Evolutionary conservation across 2,113 vertebrate species (phyloP).

Genomic region (Uria lomvia): DNA sequence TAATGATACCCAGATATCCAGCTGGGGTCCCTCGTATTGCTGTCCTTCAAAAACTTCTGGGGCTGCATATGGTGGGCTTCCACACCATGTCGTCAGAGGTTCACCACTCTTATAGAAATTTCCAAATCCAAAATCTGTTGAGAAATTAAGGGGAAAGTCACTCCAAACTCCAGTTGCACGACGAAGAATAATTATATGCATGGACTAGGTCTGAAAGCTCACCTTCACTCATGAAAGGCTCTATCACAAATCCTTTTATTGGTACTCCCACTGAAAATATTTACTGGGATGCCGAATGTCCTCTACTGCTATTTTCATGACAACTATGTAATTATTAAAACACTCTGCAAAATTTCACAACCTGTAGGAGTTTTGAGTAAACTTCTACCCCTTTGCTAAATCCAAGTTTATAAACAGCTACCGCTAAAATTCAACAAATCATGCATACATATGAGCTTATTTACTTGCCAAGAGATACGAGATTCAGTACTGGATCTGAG

Average conservation of each 20-base stretch:
- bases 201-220: neutral
- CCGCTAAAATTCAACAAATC: neutral
- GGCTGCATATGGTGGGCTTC: constrained; percentile 95
- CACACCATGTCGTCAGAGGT: constrained; percentile 94
- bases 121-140: constrained; percentile 95
- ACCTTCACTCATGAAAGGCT: neutral
- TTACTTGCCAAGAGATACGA: neutral
- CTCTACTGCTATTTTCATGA: neutral
- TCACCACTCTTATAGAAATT: constrained; percentile 96
- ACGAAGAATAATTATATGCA: neutral
- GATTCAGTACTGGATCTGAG: neutral
- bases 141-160: constrained; percentile 43
- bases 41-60: constrained; percentile 98
- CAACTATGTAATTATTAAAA: neutral
- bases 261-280: neutral
- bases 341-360: neutral
- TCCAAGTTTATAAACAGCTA: neutral
- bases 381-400: neutral
- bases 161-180: neutral
- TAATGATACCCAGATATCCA: constrained; percentile 93
- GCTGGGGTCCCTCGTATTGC: constrained; percentile 96
- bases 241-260: neutral
- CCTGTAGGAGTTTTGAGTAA: neutral
- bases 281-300: neutral
- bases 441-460: neutral